A percentile compares a stretch with the other conserved stretches of the same genome.
Evolutionary conservation across 1,140 invertebrate species (phyloP).

Genomic region (Conus ventricosus): DNA sequence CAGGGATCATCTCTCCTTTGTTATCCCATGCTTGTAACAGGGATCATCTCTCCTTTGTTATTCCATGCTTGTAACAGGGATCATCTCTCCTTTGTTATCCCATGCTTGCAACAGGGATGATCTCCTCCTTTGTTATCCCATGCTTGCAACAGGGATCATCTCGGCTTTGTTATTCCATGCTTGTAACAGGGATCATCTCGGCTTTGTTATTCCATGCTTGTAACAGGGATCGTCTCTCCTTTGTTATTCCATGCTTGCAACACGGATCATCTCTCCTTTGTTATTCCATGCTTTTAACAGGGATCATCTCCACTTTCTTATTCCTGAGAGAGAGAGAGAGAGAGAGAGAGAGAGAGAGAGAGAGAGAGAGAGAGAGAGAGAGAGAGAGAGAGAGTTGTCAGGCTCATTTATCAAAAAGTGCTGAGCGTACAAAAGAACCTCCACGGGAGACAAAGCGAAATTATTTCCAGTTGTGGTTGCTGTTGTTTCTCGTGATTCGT

Average conservation of each 20-base stretch:
- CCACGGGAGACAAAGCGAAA: too few relatives aligned
- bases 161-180: neutral
- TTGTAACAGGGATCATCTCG: neutral
- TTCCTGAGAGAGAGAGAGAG: too few relatives aligned
- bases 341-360: too few relatives aligned
- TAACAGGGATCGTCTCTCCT: neutral
- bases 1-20: neutral
- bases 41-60: neutral
- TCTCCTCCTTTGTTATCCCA: neutral
- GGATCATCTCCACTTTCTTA: neutral
- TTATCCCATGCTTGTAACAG: neutral
- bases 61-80: neutral
- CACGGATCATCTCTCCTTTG: neutral
- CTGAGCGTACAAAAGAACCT: too few relatives aligned
- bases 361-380: too few relatives aligned
- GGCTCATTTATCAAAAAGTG: too few relatives aligned
- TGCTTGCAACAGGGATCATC: neutral
- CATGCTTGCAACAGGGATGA: neutral
- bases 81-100: neutral
- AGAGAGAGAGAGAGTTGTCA: too few relatives aligned
- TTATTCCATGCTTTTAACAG: neutral
- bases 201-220: neutral
- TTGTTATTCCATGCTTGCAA: neutral
- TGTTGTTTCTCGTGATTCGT: too few relatives aligned
- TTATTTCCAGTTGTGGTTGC: too few relatives aligned